phyloP scores from a whole-genome alignment of 2,888 invertebrate genomes.

The Prosapia bicincta region DNA sequence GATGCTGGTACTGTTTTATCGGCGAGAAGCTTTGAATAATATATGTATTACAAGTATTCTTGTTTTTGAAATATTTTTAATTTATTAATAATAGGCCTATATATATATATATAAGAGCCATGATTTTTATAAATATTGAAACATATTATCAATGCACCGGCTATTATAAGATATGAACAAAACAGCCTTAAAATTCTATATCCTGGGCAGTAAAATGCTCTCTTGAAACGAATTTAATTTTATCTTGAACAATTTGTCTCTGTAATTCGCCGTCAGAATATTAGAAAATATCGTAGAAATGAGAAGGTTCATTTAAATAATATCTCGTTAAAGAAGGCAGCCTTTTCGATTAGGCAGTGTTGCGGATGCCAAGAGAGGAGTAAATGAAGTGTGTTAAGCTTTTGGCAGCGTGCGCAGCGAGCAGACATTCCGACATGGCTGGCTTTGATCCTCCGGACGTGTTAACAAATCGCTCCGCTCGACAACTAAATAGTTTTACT shows the following conservation, averaged over 20 bases:
- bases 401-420: conserved; percentile 19
- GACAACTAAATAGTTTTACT: conserved; percentile 26
- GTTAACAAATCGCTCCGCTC: conserved; percentile 23
- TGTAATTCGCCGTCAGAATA: background rate
- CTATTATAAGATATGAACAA: too few relatives aligned
- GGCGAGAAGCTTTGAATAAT: too few relatives aligned
- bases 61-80: too few relatives aligned
- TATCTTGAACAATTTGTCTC: background rate
- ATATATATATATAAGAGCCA: too few relatives aligned
- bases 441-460: conserved; percentile 23
- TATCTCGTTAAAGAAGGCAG: conserved; percentile 23
- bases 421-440: conserved; percentile 12
- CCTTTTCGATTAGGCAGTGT: conserved; percentile 24
- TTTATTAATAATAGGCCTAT: too few relatives aligned
- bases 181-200: too few relatives aligned
- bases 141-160: too few relatives aligned
- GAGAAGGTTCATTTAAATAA: conserved; percentile 3
- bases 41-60: too few relatives aligned
- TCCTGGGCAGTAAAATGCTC: too few relatives aligned
- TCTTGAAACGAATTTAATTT: background rate
- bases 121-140: too few relatives aligned
- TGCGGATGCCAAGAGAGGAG: conserved; percentile 13
- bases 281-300: background rate
- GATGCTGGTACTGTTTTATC: too few relatives aligned
- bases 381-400: conserved; percentile 29